These are phyloP conservation scores for Clamator glandarius DNA, from an alignment of 2,797 vertebrate species.

Conservation along the genomic window DNA sequence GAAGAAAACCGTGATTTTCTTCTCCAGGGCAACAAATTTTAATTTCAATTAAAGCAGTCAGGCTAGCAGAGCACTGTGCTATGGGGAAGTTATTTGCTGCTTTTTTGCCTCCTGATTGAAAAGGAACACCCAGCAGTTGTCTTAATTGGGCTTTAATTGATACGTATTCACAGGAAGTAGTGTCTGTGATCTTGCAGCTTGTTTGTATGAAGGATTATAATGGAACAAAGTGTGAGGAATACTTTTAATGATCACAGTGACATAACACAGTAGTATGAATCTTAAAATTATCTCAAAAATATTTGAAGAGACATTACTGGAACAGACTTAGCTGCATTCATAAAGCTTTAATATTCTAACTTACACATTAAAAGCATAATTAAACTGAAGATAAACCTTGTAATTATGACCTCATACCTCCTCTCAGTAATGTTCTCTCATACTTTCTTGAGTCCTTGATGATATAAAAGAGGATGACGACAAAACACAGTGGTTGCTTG, in stretches of 20 bases:
- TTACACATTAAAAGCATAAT: slow-evolving; percentile 29
- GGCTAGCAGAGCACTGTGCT: background rate
- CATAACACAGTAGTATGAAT: slow-evolving; percentile 15
- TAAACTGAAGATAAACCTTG: slow-evolving; percentile 40
- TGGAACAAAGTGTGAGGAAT: background rate
- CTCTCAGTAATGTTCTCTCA: background rate
- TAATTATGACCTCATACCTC: slow-evolving; percentile 46
- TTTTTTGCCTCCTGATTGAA: slow-evolving; percentile 30
- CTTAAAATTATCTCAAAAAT: slow-evolving; percentile 35
- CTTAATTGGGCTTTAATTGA: slow-evolving; percentile 62
- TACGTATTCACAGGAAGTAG: slow-evolving; percentile 51
- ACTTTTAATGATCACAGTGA: background rate
- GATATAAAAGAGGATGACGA: background rate
- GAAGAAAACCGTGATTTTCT: background rate
- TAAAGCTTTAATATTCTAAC: slow-evolving; percentile 22
- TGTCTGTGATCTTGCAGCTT: slow-evolving; percentile 47
- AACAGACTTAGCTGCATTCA: slow-evolving; percentile 38
- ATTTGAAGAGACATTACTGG: slow-evolving; percentile 21
- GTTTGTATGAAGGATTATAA: slow-evolving; percentile 25
- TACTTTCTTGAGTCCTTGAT: background rate
- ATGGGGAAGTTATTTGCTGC: slow-evolving; percentile 13
- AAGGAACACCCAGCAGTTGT: slow-evolving; percentile 35
- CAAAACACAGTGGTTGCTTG: background rate
- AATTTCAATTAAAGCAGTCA: slow-evolving; percentile 20
- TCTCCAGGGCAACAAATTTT: slow-evolving; percentile 11